Evolutionary conservation across 1,140 invertebrate species (phyloP).

Genomic region (Drosophila triauraria): DNA sequence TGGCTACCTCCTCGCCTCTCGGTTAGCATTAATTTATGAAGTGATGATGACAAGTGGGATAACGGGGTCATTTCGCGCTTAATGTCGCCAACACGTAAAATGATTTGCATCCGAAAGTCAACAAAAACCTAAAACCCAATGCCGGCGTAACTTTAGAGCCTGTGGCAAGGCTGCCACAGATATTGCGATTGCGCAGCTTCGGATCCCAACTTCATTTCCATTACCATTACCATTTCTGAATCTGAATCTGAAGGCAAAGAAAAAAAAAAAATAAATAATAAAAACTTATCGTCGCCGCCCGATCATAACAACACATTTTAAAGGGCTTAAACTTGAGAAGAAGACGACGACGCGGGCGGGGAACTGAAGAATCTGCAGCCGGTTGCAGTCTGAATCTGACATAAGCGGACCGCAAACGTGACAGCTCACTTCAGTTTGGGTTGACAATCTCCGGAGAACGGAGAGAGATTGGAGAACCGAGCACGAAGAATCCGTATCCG

Average conservation of each 20-base stretch:
- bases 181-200: constrained; percentile 29
- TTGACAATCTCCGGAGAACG: constrained; percentile 61
- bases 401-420: constrained; percentile 83
- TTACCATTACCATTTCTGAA: constrained; percentile 16
- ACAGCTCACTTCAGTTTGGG: constrained; percentile 73
- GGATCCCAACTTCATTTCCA: constrained; percentile 13
- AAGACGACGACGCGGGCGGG: constrained; percentile 1
- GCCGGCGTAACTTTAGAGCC: constrained; percentile 75
- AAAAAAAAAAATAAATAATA: background rate
- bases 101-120: constrained; percentile 79
- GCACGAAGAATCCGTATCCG: background rate
- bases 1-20: constrained; percentile 37
- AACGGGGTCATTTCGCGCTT: constrained; percentile 84
- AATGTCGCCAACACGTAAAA: constrained; percentile 84
- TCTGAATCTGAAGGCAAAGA: constrained; percentile 16
- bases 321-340: constrained; percentile 70
- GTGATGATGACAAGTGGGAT: constrained; percentile 85
- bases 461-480: background rate
- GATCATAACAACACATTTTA: constrained; percentile 85
- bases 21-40: constrained; percentile 84
- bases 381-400: constrained; percentile 75
- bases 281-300: constrained; percentile 73
- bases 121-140: constrained; percentile 51
- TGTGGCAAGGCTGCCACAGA: constrained; percentile 69
- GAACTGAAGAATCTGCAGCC: constrained; percentile 28